Evolutionary conservation across 2,113 vertebrate genomes (phyloP).

Genomic region (Oreochromis spilurus): DNA sequence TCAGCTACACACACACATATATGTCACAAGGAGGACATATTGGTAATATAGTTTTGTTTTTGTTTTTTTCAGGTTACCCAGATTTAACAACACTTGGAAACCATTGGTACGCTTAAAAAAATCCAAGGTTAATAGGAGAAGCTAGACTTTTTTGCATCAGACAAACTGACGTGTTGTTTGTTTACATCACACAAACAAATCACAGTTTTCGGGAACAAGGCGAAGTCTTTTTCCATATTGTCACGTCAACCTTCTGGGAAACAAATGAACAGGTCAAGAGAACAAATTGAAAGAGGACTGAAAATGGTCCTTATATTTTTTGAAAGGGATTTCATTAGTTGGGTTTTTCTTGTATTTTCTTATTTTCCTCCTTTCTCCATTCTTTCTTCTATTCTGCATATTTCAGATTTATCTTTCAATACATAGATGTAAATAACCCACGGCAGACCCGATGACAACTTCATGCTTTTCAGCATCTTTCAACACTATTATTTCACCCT

Average conservation of each 20-base stretch:
- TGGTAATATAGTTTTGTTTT: not conserved
- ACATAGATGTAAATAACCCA: not conserved
- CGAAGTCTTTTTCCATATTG: not conserved
- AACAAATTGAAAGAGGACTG: not conserved
- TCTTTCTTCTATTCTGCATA: not conserved
- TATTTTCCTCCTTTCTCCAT: not conserved
- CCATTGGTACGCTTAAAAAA: not conserved
- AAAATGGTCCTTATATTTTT: not conserved
- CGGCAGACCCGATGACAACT: not conserved
- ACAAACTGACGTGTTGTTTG: not conserved
- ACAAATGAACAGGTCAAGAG: not conserved
- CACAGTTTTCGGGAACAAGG: not conserved
- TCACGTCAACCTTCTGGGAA: not conserved
- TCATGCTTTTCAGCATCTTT: not conserved
- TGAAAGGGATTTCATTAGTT: not conserved
- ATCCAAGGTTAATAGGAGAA: not conserved
- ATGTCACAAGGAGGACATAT: not conserved
- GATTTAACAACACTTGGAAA: not conserved
- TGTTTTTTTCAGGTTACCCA: not conserved
- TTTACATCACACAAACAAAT: not conserved
- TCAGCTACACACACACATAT: not conserved
- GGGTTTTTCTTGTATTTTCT: not conserved
- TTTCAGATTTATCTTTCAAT: not conserved
- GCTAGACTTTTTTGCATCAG: not conserved
- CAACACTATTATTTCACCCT: not conserved